Conservation (phyloP, 2,888 invertebrate genomes). For the Limenitis camilla region DNA sequence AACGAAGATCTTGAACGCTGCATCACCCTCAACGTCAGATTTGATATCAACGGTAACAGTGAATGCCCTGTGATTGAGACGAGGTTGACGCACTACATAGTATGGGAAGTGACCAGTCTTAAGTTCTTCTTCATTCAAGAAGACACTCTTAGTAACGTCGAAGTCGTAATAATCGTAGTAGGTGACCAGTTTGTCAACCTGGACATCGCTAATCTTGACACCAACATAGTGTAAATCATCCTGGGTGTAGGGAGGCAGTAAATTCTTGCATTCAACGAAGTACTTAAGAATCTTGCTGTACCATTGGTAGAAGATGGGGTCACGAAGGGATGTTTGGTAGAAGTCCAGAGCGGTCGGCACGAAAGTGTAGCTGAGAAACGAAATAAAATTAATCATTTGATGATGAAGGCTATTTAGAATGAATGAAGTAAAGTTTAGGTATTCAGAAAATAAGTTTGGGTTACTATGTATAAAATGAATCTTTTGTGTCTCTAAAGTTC, state of each 20-base stretch:
- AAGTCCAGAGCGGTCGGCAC: conserved; percentile 77
- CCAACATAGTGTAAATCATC: conserved; percentile 74
- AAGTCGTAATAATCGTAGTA: conserved; percentile 79
- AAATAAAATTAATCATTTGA: background rate
- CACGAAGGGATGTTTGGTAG: conserved; percentile 78
- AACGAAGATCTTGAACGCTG: conserved; percentile 77
- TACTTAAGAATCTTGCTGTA: conserved; percentile 76
- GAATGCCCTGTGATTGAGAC: conserved; percentile 82
- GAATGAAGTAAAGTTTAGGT: too few relatives aligned
- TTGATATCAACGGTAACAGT: conserved; percentile 74
- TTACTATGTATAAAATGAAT: background rate
- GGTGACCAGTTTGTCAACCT: conserved; percentile 76
- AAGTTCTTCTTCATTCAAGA: conserved; percentile 41
- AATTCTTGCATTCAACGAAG: conserved; percentile 76
- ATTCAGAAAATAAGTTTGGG: too few relatives aligned
- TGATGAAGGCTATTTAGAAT: too few relatives aligned
- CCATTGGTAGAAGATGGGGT: conserved; percentile 81
- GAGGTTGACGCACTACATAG: conserved; percentile 77
- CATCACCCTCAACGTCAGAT: conserved; percentile 74
- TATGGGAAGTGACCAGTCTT: conserved; percentile 46
- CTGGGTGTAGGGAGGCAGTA: conserved; percentile 73
- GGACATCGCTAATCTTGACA: conserved; percentile 75
- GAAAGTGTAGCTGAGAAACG: conserved; percentile 46
- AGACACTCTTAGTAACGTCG: conserved; percentile 74
- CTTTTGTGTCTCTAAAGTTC: conserved; percentile 30